A percentile compares a stretch with the other conserved stretches of the same genome.
These are phyloP conservation scores for Pelecanus crispus DNA, from an alignment of 2,113 vertebrate genomes.

Conservation along the genomic window DNA sequence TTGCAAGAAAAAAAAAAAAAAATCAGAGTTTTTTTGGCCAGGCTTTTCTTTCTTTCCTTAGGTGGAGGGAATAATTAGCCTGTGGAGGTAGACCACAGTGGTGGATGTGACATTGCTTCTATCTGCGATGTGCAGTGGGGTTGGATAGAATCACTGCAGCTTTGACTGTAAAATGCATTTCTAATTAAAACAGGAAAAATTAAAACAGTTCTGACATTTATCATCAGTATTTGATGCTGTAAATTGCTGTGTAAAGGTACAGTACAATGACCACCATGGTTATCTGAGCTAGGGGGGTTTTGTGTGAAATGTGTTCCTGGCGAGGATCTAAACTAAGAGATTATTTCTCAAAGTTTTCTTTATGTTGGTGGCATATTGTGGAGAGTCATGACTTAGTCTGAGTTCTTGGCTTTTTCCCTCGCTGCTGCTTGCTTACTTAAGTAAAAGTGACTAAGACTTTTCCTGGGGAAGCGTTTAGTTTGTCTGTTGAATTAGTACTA, in stretches of 20 bases:
- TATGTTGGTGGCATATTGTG: neutral
- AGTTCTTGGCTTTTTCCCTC: neutral
- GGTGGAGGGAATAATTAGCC: neutral
- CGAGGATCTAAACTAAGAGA: neutral
- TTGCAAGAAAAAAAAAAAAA: neutral
- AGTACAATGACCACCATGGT: neutral
- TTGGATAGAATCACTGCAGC: neutral
- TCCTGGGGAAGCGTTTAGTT: neutral
- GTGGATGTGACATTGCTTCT: neutral
- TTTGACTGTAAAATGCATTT: neutral
- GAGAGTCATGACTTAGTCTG: neutral
- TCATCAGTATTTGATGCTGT: neutral
- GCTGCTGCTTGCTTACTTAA: neutral
- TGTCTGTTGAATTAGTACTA: neutral
- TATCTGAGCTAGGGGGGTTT: neutral
- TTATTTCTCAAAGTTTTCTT: neutral
- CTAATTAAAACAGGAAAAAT: neutral
- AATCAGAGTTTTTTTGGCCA: neutral
- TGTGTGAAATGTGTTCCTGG: neutral
- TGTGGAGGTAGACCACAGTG: neutral
- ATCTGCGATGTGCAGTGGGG: fast-evolving
- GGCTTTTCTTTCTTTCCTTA: neutral
- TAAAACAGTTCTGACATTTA: neutral
- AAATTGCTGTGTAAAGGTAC: neutral
- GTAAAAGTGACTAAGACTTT: neutral